Evolutionary conservation across 2,797 vertebrate genomes (phyloP), one percentile per base, ranked within the genome.

Genomic region (Bradypus variegatus): DNA sequence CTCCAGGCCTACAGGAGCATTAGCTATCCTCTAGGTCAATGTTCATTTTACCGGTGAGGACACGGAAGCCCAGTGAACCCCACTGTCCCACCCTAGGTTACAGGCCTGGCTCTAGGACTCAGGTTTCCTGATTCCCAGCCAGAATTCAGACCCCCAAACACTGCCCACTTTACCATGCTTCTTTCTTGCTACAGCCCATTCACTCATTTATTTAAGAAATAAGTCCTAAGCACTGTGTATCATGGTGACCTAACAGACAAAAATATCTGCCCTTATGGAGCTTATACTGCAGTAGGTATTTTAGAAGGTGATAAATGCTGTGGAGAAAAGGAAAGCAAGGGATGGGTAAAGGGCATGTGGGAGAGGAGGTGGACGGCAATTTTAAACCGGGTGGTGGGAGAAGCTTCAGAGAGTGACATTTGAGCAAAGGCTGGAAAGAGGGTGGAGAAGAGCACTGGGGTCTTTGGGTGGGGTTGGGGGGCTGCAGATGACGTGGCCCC

Each of bases 141-240:
- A 41, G 21, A 93, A 50, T 89, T 45, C 8, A 58, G 38, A 11
- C 5, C 29, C 15, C 75, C 4, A 75, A 84, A 70, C 67, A 62
- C 27, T 55, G 25, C 16, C 41, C 6, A 70, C 60, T 38, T 80
- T 8, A 48, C 21, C 38, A 41, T 4, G 48, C 36, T 79, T 73
- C 31, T 82, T 91, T 88, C 76, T 91, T 31, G 8, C 45, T 31
- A n/a, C 27, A 36, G 62, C 18, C 33, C 27, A 48, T 76, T 69
- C 86, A 75, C 38, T 86, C 80, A 69, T 67, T 58, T 82, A 82
- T 62, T 70, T 38, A 84, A 89, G 73, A 73, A 80, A 15, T 33
- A 80, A 84, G 1, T 33, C 64, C 45, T 18, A 9, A 23, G 58
- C 58, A 60, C 36, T 33, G 9, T 27, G n/a, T 41, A 25, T 36